Conservation (phyloP, 2,113 vertebrate genomes). For the Terrapene triunguis region DNA sequence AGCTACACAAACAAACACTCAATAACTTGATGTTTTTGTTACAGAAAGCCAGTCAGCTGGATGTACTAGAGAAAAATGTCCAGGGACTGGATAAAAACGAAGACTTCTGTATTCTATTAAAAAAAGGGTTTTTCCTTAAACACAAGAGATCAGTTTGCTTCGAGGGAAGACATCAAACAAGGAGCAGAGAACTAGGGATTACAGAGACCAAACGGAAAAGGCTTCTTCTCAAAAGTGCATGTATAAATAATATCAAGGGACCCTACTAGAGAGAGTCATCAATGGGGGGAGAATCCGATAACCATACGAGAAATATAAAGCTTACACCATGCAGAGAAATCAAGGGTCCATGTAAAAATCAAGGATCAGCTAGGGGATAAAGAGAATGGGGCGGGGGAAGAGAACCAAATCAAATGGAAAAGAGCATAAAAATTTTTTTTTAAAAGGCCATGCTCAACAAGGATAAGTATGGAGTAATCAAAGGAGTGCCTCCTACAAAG, state of each 20-base stretch:
- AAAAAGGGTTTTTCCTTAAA: neutral
- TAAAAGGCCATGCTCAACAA: neutral
- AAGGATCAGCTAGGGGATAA: neutral
- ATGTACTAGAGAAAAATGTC: neutral
- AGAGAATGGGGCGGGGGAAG: neutral
- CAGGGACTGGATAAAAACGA: neutral
- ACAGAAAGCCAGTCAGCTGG: neutral
- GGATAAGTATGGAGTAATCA: neutral
- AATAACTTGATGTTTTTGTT: neutral
- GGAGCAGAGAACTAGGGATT: neutral
- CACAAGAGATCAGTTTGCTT: neutral
- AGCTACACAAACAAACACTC: neutral
- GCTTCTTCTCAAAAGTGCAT: neutral
- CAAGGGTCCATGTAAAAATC: neutral
- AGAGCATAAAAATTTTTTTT: neutral
- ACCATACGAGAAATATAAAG: neutral
- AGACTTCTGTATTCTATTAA: rapidly evolving
- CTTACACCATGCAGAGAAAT: neutral
- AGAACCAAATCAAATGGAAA: neutral
- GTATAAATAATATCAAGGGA: conserved; percentile 6
- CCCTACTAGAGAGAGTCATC: neutral
- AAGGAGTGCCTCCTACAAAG: conserved; percentile 10
- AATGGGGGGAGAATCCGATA: neutral
- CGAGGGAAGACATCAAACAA: neutral
- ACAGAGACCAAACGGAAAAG: conserved; percentile 2